Evolutionary conservation across 2,888 invertebrate species (phyloP).

Genomic region (Ramazzottius varieornatus): DNA sequence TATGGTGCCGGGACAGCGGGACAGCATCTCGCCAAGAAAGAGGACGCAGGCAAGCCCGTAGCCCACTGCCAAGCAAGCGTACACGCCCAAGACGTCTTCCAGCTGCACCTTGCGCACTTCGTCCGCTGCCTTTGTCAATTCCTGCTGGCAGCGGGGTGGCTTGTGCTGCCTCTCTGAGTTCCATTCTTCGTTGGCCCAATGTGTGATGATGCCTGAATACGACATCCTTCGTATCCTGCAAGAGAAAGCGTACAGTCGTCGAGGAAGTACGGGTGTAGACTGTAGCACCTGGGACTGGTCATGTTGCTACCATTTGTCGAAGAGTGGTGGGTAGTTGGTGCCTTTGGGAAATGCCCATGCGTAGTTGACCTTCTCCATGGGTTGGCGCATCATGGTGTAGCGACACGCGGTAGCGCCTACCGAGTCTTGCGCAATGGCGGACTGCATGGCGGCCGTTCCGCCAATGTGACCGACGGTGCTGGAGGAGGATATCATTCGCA

Average conservation of each 20-base stretch:
- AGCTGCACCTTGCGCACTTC: not conserved
- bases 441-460: not conserved
- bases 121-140: not conserved
- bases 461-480: not conserved
- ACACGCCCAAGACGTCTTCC: not conserved
- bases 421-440: not conserved
- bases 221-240: not conserved
- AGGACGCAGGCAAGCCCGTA: not conserved
- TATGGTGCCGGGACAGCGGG: not conserved
- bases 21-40: not conserved
- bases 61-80: not conserved
- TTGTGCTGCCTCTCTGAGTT: not conserved
- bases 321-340: not conserved
- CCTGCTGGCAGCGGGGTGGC: not conserved
- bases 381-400: not conserved
- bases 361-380: not conserved
- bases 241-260: too few relatives aligned
- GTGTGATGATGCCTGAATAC: not conserved
- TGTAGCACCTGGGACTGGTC: too few relatives aligned
- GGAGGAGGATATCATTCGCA: not conserved
- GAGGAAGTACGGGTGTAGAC: too few relatives aligned
- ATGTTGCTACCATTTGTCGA: not conserved
- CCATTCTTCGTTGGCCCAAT: not conserved
- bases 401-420: not conserved
- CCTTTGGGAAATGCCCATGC: not conserved